These are phyloP conservation scores for Calliphora vomitoria DNA, from an alignment of 2,888 invertebrate genomes.

Conservation along the genomic window DNA sequence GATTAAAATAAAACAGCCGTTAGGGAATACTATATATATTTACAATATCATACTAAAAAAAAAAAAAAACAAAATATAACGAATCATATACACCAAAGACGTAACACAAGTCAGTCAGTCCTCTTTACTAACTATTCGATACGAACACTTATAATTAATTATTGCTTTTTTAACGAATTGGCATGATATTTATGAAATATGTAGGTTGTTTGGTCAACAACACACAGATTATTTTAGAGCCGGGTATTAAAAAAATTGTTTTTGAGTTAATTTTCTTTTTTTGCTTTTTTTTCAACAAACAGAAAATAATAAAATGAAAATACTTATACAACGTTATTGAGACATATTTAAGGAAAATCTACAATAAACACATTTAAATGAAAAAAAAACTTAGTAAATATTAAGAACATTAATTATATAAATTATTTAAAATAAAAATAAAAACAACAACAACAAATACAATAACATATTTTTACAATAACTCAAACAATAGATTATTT, in stretches of 20 bases:
- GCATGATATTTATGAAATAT: neutral
- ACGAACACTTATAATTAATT: neutral
- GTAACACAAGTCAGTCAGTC: neutral
- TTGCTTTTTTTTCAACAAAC: neutral
- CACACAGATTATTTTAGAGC: neutral
- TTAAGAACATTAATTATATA: conserved; percentile 17
- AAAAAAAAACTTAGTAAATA: conserved; percentile 37
- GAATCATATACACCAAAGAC: conserved; percentile 27
- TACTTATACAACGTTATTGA: conserved; percentile 64
- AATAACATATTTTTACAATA: conserved; percentile 48
- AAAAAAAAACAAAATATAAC: neutral
- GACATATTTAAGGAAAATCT: conserved; percentile 75
- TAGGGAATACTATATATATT: conserved; percentile 56
- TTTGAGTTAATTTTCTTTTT: neutral
- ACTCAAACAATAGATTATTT: conserved; percentile 25
- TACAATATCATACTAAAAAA: conserved; percentile 13
- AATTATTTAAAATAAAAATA: conserved; percentile 8
- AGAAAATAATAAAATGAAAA: conserved; percentile 2
- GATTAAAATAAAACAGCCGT: conserved; percentile 50
- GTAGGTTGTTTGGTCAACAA: neutral
- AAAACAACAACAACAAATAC: conserved; percentile 3
- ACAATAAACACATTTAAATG: conserved; percentile 61
- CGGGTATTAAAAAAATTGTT: neutral
- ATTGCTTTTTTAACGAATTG: neutral
- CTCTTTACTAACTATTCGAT: neutral